Base-by-base conservation (phyloP, 2,888 invertebrate genomes). In the Harpalus rubripes region DNA sequence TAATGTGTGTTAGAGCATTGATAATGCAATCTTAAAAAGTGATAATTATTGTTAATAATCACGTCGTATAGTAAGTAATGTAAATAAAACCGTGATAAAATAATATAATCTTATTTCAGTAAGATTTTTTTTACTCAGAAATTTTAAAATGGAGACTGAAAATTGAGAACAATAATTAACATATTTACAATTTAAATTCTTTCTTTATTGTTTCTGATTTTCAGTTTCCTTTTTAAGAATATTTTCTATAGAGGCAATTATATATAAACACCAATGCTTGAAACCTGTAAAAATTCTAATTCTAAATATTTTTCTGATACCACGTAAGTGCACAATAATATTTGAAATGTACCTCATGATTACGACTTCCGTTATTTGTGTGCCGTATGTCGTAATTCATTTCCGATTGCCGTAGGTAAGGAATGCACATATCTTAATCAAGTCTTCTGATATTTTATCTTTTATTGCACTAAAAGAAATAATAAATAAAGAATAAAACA, bases 391-490 rank as follows among this genome's bases (percentile, higher is more conserved):
- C 26, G 26, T 63, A 63, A 63, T 44, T 44, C 41, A 74, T 74
- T 74, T 74, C 44, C 72, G 41, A 44, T 74, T 68, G 68, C 68
- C 32, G 41, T 74, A 74, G 44, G 18, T 74, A 74, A 74, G 72
- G 44, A 74, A 74, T 74, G 72, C 72, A 81, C 81, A 81, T 81
- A 81, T 81, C 81, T 81, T 68, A 81, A 81, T 63, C 39, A 61
- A 65, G 81, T 68, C 68, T 81, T 65, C 63, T 68, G 16, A 68
- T 63, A 68, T 78, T 58, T 81, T 68, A 74, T 22, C 58, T 65
- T 63, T 80, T 63, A 41, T 18, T 80, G 56, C 80, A 80, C 79
- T 58, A 76, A 15, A 26, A 78, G 15, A 44, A 58, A 22, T 78
- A 22, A 58, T 10, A 63, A 63, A 63, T 22, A 26, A 63, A 63